Evolutionary conservation across 92 coral and sea anemone genomes (phyloP).

Genomic region (Phenganax subtilis): DNA sequence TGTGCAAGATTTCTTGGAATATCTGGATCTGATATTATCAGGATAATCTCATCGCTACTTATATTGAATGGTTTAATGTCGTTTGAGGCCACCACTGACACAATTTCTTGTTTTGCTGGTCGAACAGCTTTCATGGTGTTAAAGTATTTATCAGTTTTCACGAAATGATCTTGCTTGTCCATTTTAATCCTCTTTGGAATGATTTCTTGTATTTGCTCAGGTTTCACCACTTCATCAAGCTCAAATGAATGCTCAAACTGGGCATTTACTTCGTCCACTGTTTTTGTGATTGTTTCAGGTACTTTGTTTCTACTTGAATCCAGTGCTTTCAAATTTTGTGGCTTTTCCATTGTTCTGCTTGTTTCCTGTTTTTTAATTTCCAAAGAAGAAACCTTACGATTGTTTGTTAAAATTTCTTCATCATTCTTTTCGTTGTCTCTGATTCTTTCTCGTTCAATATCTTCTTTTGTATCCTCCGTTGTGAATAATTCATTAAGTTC

Average conservation of each 20-base stretch:
- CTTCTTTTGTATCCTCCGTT: background rate
- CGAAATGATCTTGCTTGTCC: background rate
- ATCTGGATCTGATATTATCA: background rate
- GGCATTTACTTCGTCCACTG: background rate
- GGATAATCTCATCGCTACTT: background rate
- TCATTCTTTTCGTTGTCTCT: background rate
- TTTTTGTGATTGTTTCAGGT: background rate
- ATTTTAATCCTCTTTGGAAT: background rate
- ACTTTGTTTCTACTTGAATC: background rate
- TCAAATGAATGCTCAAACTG: background rate
- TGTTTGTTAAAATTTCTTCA: background rate
- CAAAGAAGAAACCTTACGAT: background rate
- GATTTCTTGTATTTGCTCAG: background rate
- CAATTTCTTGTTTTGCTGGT: background rate
- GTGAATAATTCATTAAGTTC: background rate
- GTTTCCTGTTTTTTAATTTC: background rate
- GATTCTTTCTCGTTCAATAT: background rate
- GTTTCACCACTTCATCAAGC: background rate
- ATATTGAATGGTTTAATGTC: background rate
- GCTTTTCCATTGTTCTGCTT: background rate
- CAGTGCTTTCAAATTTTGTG: background rate
- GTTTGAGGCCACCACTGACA: background rate
- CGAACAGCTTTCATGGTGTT: background rate
- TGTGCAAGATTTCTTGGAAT: background rate
- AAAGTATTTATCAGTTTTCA: slow-evolving; percentile 4